These are phyloP conservation scores for Drosophila cracens DNA, from an alignment of 2,888 invertebrate genomes.

Conservation along the genomic window DNA sequence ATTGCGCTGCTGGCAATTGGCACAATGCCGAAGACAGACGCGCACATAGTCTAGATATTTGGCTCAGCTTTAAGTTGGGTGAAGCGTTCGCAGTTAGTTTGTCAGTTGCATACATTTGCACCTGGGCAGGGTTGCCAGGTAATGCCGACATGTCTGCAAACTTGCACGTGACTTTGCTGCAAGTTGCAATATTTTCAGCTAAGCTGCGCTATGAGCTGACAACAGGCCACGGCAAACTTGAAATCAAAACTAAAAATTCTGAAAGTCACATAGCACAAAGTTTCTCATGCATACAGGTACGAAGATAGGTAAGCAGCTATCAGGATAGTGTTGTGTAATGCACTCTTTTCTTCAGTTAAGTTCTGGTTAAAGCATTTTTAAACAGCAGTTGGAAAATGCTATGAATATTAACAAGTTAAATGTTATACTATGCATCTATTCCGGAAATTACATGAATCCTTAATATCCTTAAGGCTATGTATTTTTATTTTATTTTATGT, in stretches of 20 bases:
- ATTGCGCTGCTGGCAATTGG: slow-evolving; percentile 40
- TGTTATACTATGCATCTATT: neutral
- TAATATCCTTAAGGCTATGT: neutral
- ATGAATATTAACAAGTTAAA: neutral
- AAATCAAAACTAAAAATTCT: slow-evolving; percentile 78
- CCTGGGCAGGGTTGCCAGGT: slow-evolving; percentile 32
- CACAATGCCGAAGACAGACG: slow-evolving; percentile 13
- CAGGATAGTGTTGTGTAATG: slow-evolving; percentile 14
- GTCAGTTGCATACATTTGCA: slow-evolving; percentile 39
- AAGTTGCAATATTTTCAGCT: slow-evolving; percentile 75
- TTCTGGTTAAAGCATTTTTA: neutral
- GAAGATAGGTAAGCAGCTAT: slow-evolving; percentile 12
- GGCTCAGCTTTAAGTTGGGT: slow-evolving; percentile 35
- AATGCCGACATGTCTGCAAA: slow-evolving; percentile 72
- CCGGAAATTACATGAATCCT: neutral
- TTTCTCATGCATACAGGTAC: slow-evolving; percentile 44
- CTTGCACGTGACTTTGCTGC: slow-evolving; percentile 76
- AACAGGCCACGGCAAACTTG: slow-evolving; percentile 62
- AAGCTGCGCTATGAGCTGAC: slow-evolving; percentile 60
- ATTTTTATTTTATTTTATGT: neutral
- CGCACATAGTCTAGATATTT: neutral
- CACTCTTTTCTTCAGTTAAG: neutral
- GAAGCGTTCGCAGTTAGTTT: slow-evolving; percentile 33
- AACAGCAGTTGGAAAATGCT: neutral
- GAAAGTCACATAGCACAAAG: slow-evolving; percentile 74